phyloP scores from a whole-genome alignment of 2,888 invertebrate genomes.

The Achlya flavicornis region DNA sequence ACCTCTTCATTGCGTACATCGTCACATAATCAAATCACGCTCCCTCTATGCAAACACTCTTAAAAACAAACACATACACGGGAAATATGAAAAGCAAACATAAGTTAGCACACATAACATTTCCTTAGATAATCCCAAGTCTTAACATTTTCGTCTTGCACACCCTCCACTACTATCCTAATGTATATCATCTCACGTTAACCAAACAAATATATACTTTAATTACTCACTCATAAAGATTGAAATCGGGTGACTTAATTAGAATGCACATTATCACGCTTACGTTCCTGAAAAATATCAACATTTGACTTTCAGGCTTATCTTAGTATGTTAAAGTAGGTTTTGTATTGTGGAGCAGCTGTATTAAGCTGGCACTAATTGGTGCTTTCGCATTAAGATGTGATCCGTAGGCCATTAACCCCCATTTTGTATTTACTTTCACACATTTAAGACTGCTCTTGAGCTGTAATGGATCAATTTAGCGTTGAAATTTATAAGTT shows the following conservation, averaged over 20 bases:
- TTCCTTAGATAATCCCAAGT: conserved; percentile 38
- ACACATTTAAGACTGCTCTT: conserved; percentile 29
- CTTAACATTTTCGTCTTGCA: conserved; percentile 43
- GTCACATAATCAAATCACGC: conserved; percentile 37
- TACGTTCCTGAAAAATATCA: conserved; percentile 8
- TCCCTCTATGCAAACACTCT: conserved; percentile 25
- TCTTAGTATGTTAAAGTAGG: neutral
- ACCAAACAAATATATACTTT: conserved; percentile 26
- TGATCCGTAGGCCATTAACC: conserved; percentile 51
- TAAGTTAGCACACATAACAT: conserved; percentile 28
- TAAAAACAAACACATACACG: conserved; percentile 29
- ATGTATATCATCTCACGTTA: conserved; percentile 33
- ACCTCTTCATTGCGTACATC: conserved; percentile 21
- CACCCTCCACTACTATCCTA: conserved; percentile 34
- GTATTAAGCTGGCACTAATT: conserved; percentile 43
- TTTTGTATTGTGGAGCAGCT: conserved; percentile 21
- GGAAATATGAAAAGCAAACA: conserved; percentile 42
- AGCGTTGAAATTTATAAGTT: neutral
- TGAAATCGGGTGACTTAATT: conserved; percentile 20
- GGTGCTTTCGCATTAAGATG: conserved; percentile 51
- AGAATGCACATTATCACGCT: conserved; percentile 13
- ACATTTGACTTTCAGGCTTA: neutral
- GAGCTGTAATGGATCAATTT: conserved; percentile 24
- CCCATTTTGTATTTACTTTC: conserved; percentile 46
- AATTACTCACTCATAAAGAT: neutral